A percentile compares a stretch with the other conserved stretches of the same genome.
Evolutionary conservation across 2,113 vertebrate species (phyloP).

Genomic region (Sorex araneus): DNA sequence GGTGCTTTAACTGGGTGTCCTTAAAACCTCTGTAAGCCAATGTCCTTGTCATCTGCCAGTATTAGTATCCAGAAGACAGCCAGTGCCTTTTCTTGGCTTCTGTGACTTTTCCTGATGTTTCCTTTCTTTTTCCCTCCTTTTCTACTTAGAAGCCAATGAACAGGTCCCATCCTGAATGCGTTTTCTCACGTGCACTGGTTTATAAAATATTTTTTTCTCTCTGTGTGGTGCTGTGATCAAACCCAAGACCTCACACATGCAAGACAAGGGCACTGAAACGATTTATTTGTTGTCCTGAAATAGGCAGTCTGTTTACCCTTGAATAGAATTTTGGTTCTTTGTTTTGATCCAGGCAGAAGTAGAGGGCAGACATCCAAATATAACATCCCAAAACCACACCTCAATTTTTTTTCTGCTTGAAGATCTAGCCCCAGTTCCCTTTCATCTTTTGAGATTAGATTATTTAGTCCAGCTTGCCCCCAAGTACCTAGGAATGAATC

Average conservation of each 20-base stretch:
- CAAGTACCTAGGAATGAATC: conserved; percentile 28
- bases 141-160: conserved; percentile 48
- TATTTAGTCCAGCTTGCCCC: not conserved
- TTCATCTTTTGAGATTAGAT: conserved; percentile 23
- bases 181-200: conserved; percentile 33
- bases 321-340: not conserved
- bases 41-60: conserved; percentile 23
- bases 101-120: conserved; percentile 47
- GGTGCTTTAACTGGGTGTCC: conserved; percentile 29
- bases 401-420: conserved; percentile 39
- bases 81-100: not conserved
- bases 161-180: not conserved
- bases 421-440: not conserved
- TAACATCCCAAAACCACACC: conserved; percentile 7
- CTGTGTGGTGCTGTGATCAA: too few species aligned
- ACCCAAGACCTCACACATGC: too few species aligned
- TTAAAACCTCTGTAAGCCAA: conserved; percentile 32
- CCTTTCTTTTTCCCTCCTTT: conserved; percentile 48
- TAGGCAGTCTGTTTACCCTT: not conserved
- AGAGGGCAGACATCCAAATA: not conserved
- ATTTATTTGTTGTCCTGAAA: conserved; percentile 33
- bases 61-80: conserved; percentile 38
- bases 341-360: conserved; percentile 28
- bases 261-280: too few species aligned
- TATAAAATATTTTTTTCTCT: conserved; percentile 44